Evolutionary conservation across 2,888 invertebrate genomes (phyloP), one percentile per base, ranked within the genome.

Genomic region (Dryobotodes eremita): DNA sequence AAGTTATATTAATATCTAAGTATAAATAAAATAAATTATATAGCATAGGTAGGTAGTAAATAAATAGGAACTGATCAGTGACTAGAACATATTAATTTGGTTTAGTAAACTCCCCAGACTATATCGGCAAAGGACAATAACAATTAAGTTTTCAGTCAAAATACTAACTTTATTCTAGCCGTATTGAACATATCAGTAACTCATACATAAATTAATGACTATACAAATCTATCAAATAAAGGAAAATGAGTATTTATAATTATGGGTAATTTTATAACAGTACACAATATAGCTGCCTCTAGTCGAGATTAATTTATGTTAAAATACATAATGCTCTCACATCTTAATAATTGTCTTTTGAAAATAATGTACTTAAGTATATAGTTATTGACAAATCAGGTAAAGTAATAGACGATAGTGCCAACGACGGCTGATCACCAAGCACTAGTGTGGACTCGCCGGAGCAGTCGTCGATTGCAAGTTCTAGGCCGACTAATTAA

Each of bases 231-330:
- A 88, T 82, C 75, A 75, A 89, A 84, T 72, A 78, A 87, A 88
- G 85, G 79, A 81, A 74, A 79, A 85, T 81, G 17, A 80, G 73
- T 80, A 80, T 86, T 88, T 87, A 87, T 87, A 82, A 86, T 86
- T 79, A 85, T 90, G 85, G 86, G 89, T 83, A 83, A 85, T 86
- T 86, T 89, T 88, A 83, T 86, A 90, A 87, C 76, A 92, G 89
- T 92, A 92, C 91, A 92, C 90, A 90, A 91, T 90, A 78, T 96
- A 96, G 95, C 96, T 96, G 96, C 95, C 95, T 91, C 93, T 91
- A 93, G 91, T 94, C 92, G 93, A 94, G 92, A 94, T 93, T 90
- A 91, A 90, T 90, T 92, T 91, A 91, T 87, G 80, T 92, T 90
- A 89, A 90, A 88, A 89, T 91, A 89, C 87, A 86, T 89, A 91